Base-by-base conservation (phyloP, 2,113 vertebrate species). In the Crotophaga sulcirostris region DNA sequence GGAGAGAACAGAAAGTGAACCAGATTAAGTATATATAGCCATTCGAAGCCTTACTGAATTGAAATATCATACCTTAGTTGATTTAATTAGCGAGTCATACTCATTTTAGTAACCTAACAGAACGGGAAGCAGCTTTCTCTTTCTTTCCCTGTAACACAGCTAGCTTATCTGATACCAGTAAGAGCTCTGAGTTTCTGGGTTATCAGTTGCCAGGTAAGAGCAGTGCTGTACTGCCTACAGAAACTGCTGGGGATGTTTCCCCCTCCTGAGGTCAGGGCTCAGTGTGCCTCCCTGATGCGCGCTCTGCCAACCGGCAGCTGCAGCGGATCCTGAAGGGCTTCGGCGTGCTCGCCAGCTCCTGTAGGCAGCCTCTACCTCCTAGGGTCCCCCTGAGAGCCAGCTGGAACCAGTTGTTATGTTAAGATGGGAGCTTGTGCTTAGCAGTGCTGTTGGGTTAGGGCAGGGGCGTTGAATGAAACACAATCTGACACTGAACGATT, bases 301-400 rank as follows among this genome's bases (percentile, higher is more conserved):
- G 5, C 26, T 55, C 64, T 36, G 52, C 1, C 0, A 10, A 20
- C n/a, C 42, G 38, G 6, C 66, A 89, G 93, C 84, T 91, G 89
- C 80, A 9, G 42, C 0, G 0, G 11, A 1, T 18, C 54, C 5
- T 1, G 17, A 15, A 2, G 20, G 36, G 74, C 49, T 26, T 44
- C 55, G 31, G 51, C 2, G 2, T 0, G 0, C 7, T 54, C n/a
- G 28, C 9, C 85, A 6, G 69, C 63, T 82, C 84, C 63, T 11
- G 33, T 1, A 4, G 63, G 68, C 90, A 92, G 72, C 0, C 0
- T 3, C 29, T 3, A 67, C 45, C 88, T 84, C 83, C 64, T 1
- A 55, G 56, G 20, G 66, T 52, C 56, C 58, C 66, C 72, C 45
- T 0, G 0, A 7, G 11, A 86, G 89, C 52, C 87, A 92, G 91